A percentile compares a stretch with the other conserved stretches of the same genome.
Conservation (phyloP, 2,113 vertebrate species). For the Macaca mulatta region DNA sequence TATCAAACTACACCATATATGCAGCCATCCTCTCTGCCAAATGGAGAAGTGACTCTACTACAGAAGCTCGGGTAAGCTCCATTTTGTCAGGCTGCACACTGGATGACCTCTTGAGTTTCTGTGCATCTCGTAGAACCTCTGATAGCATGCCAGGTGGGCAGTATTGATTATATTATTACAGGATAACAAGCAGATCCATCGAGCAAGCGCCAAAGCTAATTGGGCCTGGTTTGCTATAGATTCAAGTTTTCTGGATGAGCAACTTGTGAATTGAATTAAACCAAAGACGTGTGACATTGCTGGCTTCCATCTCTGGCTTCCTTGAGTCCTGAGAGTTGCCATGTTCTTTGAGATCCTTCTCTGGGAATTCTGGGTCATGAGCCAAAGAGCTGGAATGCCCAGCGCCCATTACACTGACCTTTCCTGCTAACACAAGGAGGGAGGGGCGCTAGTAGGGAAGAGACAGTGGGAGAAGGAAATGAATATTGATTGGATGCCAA, state of each 20-base stretch:
- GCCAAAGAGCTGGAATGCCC: not conserved
- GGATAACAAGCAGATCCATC: slow-evolving; percentile 64
- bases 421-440: not conserved
- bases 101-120: not conserved
- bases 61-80: not conserved
- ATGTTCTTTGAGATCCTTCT: not conserved
- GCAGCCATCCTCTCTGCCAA: not conserved
- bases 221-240: slow-evolving; percentile 59
- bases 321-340: not conserved
- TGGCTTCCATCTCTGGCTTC: slow-evolving; percentile 45
- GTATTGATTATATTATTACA: slow-evolving; percentile 59
- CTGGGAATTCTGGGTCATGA: not conserved
- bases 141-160: not conserved
- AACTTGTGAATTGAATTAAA: slow-evolving; percentile 66
- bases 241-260: slow-evolving; percentile 52
- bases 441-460: not conserved
- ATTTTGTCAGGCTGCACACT: not conserved
- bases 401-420: not conserved
- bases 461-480: not conserved
- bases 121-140: not conserved
- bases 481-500: not conserved
- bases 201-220: slow-evolving; percentile 67
- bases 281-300: slow-evolving; percentile 21
- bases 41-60: not conserved
- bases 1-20: not conserved